Percentiles rank a stretch among this genome's conserved stretches.
phyloP scores from a whole-genome alignment of 2,888 invertebrate species.

The Netelia fuscicornis region DNA sequence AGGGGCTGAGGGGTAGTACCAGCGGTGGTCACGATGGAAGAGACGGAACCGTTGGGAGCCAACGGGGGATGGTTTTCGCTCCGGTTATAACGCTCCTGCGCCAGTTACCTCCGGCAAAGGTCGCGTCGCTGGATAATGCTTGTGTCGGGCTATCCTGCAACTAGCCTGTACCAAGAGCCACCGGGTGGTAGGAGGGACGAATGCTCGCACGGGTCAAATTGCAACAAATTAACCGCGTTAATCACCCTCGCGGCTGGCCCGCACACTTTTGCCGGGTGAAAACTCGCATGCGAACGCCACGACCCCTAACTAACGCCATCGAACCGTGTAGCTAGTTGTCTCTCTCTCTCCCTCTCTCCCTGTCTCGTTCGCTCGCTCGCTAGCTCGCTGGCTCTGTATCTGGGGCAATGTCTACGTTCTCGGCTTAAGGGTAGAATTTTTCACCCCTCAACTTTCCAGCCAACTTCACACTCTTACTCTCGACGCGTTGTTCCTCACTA shows the following conservation, averaged over 20 bases:
- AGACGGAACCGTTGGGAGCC: constrained; percentile 60
- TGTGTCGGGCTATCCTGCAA: constrained; percentile 49
- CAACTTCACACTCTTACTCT: neutral
- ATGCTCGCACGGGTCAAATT: constrained; percentile 78
- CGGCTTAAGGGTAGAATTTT: no score
- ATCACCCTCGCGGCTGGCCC: constrained; percentile 76
- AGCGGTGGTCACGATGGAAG: constrained; percentile 59
- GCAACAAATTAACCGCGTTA: constrained; percentile 83
- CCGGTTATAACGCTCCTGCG: constrained; percentile 43
- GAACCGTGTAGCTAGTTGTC: constrained; percentile 38
- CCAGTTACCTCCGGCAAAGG: constrained; percentile 62
- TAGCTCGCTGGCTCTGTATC: neutral
- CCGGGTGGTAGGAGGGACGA: constrained; percentile 64
- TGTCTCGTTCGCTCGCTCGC: neutral
- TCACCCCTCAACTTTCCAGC: neutral
- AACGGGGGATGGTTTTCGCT: constrained; percentile 63
- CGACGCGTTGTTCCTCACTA: constrained; percentile 1
- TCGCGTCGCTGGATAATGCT: constrained; percentile 47
- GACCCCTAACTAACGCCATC: constrained; percentile 53
- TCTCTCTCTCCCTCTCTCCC: constrained; percentile 7
- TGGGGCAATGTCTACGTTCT: neutral
- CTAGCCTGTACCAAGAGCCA: constrained; percentile 41
- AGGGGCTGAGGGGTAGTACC: constrained; percentile 25
- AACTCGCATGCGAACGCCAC: constrained; percentile 50
- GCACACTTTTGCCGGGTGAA: constrained; percentile 75